Conservation (phyloP, 2,113 vertebrate species). For the Hypomesus transpacificus region DNA sequence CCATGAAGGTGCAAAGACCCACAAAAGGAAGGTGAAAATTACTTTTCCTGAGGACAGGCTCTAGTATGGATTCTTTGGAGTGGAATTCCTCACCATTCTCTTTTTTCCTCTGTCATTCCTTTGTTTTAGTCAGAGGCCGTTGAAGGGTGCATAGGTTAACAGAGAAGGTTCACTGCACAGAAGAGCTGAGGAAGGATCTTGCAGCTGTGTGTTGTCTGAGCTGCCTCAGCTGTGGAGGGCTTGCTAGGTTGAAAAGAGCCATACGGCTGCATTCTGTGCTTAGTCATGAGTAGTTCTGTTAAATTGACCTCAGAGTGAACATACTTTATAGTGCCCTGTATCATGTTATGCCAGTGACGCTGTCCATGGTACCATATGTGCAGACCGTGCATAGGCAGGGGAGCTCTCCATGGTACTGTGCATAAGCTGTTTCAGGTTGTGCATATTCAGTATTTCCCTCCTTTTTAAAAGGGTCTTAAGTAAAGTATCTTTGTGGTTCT, state of each 20-base stretch:
- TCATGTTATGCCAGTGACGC: neutral
- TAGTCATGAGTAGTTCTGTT: neutral
- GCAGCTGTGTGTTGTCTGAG: no score
- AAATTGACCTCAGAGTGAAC: neutral
- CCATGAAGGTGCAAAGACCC: slow-evolving; percentile 20
- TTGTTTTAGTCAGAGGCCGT: no score
- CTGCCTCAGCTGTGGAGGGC: no score
- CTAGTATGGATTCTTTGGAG: neutral
- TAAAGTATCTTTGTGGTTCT: neutral
- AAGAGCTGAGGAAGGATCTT: no score
- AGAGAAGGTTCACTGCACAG: no score
- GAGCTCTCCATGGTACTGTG: slow-evolving; percentile 24
- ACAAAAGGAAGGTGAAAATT: neutral
- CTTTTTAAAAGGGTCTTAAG: no score
- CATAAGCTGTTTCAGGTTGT: neutral
- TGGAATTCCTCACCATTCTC: neutral
- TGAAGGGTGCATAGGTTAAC: no score
- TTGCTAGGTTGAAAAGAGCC: no score
- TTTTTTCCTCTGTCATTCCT: no score
- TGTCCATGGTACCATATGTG: slow-evolving; percentile 13
- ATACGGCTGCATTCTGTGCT: neutral
- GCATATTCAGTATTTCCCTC: neutral
- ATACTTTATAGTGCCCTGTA: no score
- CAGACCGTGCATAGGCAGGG: slow-evolving; percentile 26
- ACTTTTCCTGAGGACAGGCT: neutral